Evolutionary conservation across 1,140 invertebrate species (phyloP).

Genomic region (Drosophila virilis): DNA sequence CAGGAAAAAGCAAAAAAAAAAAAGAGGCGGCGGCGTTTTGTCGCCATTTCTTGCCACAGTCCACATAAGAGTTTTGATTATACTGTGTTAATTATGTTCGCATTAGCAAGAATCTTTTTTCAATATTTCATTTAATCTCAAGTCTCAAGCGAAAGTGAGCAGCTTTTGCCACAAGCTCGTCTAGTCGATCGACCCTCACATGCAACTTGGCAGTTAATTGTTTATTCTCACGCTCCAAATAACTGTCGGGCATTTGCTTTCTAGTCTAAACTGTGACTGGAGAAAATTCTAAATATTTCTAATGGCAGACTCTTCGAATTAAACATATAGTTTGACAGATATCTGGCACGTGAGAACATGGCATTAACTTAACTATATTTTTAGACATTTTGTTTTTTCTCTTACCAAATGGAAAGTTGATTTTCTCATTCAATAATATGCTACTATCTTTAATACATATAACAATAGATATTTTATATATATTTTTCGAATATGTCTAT

Average conservation of each 20-base stretch:
- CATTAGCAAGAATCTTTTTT: not conserved
- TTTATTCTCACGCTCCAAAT: slow-evolving; percentile 43
- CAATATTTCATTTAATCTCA: no score
- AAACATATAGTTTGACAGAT: slow-evolving; percentile 13
- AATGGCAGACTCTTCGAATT: slow-evolving; percentile 21
- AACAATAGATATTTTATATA: no score
- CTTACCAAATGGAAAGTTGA: not conserved
- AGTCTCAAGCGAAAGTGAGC: slow-evolving; percentile 16
- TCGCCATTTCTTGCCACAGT: not conserved
- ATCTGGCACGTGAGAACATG: slow-evolving; percentile 32
- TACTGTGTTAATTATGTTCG: slow-evolving; percentile 10
- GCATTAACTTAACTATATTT: not conserved
- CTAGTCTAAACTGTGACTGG: slow-evolving; percentile 7
- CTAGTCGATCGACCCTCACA: not conserved
- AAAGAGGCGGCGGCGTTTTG: slow-evolving; percentile 47
- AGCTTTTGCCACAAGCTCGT: not conserved
- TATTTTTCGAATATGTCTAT: no score
- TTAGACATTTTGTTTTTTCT: not conserved
- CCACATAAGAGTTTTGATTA: not conserved
- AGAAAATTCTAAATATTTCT: slow-evolving; percentile 42
- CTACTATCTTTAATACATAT: no score
- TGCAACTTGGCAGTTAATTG: not conserved
- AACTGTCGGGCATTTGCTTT: slow-evolving; percentile 31
- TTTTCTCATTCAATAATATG: no score
- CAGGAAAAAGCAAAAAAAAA: slow-evolving; percentile 4